phyloP scores from a whole-genome alignment of 2,888 invertebrate species.

The Tenthredo notha region DNA sequence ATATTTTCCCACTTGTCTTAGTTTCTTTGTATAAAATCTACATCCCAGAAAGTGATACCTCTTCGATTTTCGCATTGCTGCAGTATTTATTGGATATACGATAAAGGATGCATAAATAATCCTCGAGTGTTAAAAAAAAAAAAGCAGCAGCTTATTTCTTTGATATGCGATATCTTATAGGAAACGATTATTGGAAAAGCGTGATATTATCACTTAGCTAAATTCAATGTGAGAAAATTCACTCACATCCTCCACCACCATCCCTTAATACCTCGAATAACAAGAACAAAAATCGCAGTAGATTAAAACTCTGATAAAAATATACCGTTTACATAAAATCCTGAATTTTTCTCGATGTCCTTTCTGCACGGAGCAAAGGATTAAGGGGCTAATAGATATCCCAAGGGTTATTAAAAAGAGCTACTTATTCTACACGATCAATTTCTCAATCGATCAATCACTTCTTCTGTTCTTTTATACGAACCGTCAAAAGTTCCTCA shows the following conservation, averaged over 20 bases:
- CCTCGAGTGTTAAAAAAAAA: not conserved
- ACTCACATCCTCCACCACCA: not conserved
- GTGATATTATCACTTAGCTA: not conserved
- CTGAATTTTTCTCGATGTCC: not conserved
- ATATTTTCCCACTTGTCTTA: not conserved
- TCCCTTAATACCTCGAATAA: not conserved
- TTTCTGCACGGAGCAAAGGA: not conserved
- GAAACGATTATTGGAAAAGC: conserved; percentile 11
- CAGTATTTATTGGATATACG: not conserved
- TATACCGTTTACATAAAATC: not conserved
- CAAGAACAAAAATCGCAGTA: too few species aligned
- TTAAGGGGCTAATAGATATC: not conserved
- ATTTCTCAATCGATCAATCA: conserved; percentile 28
- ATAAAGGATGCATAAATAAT: not conserved
- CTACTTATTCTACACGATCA: not conserved
- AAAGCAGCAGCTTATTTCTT: not conserved
- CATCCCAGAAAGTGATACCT: not conserved
- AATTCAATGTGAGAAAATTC: not conserved
- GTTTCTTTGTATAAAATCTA: not conserved
- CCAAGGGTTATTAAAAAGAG: not conserved
- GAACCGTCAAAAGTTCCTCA: not conserved
- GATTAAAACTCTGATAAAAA: too few species aligned
- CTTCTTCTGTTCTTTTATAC: not conserved
- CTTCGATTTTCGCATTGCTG: not conserved
- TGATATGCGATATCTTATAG: conserved; percentile 11